These are phyloP conservation scores for Thalassoma bifasciatum DNA, from an alignment of 2,113 vertebrate species.

Conservation along the genomic window DNA sequence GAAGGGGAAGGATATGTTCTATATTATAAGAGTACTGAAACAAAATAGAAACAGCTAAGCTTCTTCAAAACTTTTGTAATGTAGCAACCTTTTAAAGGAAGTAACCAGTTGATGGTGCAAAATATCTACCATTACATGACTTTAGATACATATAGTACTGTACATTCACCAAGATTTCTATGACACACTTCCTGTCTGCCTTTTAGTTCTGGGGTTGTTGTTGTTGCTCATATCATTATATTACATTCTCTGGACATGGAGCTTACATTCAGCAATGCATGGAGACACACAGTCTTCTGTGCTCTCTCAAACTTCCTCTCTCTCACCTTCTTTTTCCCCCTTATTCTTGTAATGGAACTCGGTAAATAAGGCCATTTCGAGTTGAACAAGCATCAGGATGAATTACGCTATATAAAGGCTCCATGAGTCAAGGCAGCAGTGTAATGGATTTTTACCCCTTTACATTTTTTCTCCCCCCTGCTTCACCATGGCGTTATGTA, in stretches of 20 bases:
- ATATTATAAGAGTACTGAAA: no score
- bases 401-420: constrained; percentile 70
- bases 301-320: background rate
- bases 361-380: constrained; percentile 74
- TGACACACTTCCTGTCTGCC: constrained; percentile 28
- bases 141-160: no score
- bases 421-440: constrained; percentile 65
- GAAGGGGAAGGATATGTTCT: no score
- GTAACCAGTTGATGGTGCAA: no score
- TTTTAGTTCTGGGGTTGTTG: constrained; percentile 41
- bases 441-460: constrained; percentile 71
- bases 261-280: constrained; percentile 35
- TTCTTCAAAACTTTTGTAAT: no score
- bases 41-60: no score
- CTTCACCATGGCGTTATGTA: constrained; percentile 40
- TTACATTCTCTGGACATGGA: constrained; percentile 62
- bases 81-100: no score
- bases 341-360: constrained; percentile 72
- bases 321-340: constrained; percentile 26
- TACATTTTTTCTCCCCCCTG: constrained; percentile 26
- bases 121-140: no score
- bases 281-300: constrained; percentile 5
- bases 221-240: constrained; percentile 62
- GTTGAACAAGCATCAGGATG: constrained; percentile 74
- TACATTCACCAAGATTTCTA: background rate